Evolutionary conservation across 1,140 invertebrate genomes (phyloP).

Genomic region (Drosophila lacteicornis): DNA sequence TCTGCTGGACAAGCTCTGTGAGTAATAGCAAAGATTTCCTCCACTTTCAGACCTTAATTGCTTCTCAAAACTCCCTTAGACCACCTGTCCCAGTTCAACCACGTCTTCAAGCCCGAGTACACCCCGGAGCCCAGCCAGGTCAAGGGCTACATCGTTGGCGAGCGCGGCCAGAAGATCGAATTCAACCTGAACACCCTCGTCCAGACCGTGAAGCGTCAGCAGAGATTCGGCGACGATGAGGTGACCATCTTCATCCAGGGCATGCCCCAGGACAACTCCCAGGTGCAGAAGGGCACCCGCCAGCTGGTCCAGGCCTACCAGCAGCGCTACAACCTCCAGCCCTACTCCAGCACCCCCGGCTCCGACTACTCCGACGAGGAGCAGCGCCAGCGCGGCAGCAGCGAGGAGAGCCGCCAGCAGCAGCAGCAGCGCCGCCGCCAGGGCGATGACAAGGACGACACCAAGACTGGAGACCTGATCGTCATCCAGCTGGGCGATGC

Average conservation of each 20-base stretch:
- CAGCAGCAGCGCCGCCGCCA: constrained; percentile 48
- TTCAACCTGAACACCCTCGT: constrained; percentile 72
- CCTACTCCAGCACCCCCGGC: constrained; percentile 41
- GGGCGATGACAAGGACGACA: constrained; percentile 49
- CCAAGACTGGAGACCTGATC: constrained; percentile 59
- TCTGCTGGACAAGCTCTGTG: constrained; percentile 70
- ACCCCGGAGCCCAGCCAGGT: constrained; percentile 69
- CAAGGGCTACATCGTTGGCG: constrained; percentile 65
- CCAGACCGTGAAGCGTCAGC: constrained; percentile 64
- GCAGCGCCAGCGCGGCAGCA: constrained; percentile 41
- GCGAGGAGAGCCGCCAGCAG: constrained; percentile 21
- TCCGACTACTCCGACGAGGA: constrained; percentile 35
- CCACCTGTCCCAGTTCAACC: constrained; percentile 73
- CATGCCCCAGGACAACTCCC: constrained; percentile 47
- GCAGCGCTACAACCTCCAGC: constrained; percentile 74
- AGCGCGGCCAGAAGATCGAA: constrained; percentile 63
- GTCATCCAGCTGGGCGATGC: constrained; percentile 66
- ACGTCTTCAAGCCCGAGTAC: constrained; percentile 58
- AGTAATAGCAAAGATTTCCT: too few species aligned
- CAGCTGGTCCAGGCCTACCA: constrained; percentile 74
- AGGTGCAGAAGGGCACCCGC: constrained; percentile 68
- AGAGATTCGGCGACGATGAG: constrained; percentile 74
- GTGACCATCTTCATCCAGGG: constrained; percentile 80
- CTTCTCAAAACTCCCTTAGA: constrained; percentile 10
- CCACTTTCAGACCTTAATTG: too few species aligned